Base-by-base conservation (phyloP, 2,113 vertebrate species). In the Anolis sagrei region DNA sequence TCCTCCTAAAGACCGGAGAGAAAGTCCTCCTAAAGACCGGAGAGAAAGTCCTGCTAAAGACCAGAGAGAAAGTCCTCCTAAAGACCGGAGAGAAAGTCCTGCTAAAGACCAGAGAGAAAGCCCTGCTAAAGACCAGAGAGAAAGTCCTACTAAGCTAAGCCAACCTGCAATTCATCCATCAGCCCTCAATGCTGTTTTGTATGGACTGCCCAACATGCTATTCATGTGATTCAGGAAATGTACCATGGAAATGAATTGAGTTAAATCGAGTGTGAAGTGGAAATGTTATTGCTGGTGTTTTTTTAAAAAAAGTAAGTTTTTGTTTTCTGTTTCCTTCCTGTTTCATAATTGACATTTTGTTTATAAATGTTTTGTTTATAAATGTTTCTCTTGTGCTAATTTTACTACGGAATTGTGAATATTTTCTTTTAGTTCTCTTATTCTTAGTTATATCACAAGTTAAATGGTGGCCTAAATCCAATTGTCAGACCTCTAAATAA, bases 181-280 rank as follows among this genome's bases (percentile, higher is more conserved):
- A 0, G 85, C 86, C 78, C 97, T 96, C 70, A 97, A 94, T 91
- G 96, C 94, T 68, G 68, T 97, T 68, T 90, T 98, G 1, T 98
- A 97, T 76, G 98, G 98, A 44, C 93, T 98, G 54, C 97, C 97
- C 73, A 97, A 97, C 21, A 23, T 91, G 48, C 76, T 93, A 49
- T n/a, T 86, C 27, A 70, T 25, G 7, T 95, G 79, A 91, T 62
- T 70, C 64, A 32, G 73, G 44, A 48, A 61, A 54, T 69, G 10
- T 34, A 29, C 16, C 32, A 6, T 29, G 18, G n/a, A 66, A 29
- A 27, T 7, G 2, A 44, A 44, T 44, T 44, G 39, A 44, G 39
- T 44, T 2, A 5, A 18, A 1, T 69, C 1, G 73, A 49, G 10
- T 29, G 5, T 39, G 51, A 44, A 9, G n/a, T 11, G 34, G 34